Percentiles rank a stretch among this genome's conserved stretches.
These are phyloP conservation scores for Melopsittacus undulatus DNA, from an alignment of 2,797 vertebrate species.

Conservation along the genomic window DNA sequence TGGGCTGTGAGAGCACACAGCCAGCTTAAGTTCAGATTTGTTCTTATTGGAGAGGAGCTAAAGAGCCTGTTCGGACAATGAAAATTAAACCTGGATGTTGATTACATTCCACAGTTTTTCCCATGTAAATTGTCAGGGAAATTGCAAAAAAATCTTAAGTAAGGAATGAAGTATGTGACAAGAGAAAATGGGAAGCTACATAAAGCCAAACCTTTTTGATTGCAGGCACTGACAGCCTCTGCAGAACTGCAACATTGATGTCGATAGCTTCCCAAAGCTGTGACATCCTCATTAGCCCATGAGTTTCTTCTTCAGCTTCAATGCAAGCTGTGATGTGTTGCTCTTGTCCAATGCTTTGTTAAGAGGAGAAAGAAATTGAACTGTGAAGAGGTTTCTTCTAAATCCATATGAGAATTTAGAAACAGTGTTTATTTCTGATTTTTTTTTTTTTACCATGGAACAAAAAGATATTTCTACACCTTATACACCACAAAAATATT, in stretches of 20 bases:
- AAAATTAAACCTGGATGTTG: background rate
- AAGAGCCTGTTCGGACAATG: background rate
- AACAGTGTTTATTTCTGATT: background rate
- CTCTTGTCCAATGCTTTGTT: background rate
- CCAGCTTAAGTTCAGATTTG: background rate
- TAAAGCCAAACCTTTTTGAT: background rate
- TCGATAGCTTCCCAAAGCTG: background rate
- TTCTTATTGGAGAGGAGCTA: background rate
- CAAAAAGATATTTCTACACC: background rate
- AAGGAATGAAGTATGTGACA: background rate
- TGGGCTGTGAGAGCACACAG: background rate
- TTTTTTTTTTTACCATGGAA: background rate
- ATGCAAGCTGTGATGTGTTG: background rate
- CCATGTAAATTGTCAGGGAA: background rate
- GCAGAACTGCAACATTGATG: background rate
- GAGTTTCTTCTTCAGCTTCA: background rate
- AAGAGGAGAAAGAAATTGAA: background rate
- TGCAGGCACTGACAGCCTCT: background rate
- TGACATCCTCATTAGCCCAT: background rate
- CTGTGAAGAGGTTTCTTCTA: background rate
- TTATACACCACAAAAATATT: background rate
- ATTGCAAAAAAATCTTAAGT: background rate
- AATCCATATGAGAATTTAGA: background rate
- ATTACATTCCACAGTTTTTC: background rate
- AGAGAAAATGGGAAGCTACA: background rate